phyloP scores from a whole-genome alignment of 2,888 invertebrate genomes.

The Drosophila bunnanda region DNA sequence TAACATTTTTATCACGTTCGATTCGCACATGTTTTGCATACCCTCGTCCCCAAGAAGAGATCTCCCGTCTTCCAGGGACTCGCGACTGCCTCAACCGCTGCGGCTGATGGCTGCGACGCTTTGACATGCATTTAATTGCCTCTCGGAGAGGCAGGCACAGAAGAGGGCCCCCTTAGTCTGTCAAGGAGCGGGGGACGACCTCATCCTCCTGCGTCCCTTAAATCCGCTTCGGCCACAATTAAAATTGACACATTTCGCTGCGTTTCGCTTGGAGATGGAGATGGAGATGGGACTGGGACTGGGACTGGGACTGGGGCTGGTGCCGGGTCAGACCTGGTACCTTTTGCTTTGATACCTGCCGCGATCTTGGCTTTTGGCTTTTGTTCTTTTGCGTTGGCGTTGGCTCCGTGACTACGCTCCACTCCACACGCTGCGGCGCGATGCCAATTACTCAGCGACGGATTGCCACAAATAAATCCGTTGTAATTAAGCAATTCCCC shows the following conservation, averaged over 20 bases:
- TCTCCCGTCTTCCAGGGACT: background rate
- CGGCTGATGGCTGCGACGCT: constrained; percentile 75
- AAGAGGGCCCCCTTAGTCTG: constrained; percentile 18
- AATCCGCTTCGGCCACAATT: constrained; percentile 79
- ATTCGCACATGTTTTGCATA: constrained; percentile 83
- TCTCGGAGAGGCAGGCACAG: constrained; percentile 46
- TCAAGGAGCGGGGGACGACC: constrained; percentile 28
- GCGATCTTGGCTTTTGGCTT: constrained; percentile 58
- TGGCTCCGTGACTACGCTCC: constrained; percentile 11
- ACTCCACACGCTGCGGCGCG: background rate
- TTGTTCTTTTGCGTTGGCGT: constrained; percentile 74
- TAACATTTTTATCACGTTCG: constrained; percentile 82
- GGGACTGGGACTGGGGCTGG: constrained; percentile 18
- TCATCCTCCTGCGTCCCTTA: constrained; percentile 56
- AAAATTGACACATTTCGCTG: constrained; percentile 82
- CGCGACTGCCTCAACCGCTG: constrained; percentile 44
- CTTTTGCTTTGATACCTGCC: constrained; percentile 50
- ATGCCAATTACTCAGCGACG: constrained; percentile 44
- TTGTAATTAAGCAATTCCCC: constrained; percentile 76
- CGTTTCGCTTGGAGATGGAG: constrained; percentile 50
- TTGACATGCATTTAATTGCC: constrained; percentile 83
- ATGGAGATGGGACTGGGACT: background rate
- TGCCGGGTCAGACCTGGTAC: constrained; percentile 40
- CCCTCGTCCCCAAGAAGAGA: constrained; percentile 55
- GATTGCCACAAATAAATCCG: constrained; percentile 64